Evolutionary conservation across 2,113 vertebrate genomes (phyloP), one percentile per base, ranked within the genome.

Genomic region (Ursus arctos): DNA sequence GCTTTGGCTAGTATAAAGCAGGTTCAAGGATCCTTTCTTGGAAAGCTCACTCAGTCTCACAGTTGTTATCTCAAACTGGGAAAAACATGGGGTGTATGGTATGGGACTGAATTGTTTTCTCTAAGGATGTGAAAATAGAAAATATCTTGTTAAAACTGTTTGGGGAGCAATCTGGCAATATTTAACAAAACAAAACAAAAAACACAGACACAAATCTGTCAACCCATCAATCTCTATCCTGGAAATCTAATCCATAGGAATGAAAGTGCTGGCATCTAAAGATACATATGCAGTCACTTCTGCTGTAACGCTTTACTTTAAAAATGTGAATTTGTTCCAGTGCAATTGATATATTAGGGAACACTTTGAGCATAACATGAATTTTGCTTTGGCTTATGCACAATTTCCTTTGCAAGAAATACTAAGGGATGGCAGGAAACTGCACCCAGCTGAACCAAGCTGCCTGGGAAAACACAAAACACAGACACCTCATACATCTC

Each of bases 381-480:
- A 53, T 96, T 91, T 95, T 36, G 6, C 80, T 72, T 95, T 97
- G 59, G 33, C 49, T 89, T 87, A 80, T 84, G 49, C 21, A 89
- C 28, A 87, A 11, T 94, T 97, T 98, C 51, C 40, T 93, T 49
- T 91, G 83, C 19, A 61, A 95, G 63, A 96, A 69, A 86, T 71
- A 59, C 53, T 40, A 49, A 87, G 28, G 40, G 33, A 91, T 89
- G 67, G 24, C 59, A 89, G 87, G 89, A 95, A 71, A 96, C 74
- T 86, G 53, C 18, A 88, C 65, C 43, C 55, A 79, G 49, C 61
- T 88, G 80, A 96, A 94, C 61, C n/a, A 47, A 89, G 47, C 43
- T 93, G 82, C 77, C 57, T 92, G 74, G 83, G 65, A 79, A 97
- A 95, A 95, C 61, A 65, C 61, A 71, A n/a, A 86, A 72, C n/a